These are phyloP conservation scores for Norana najaformis DNA, from an alignment of 2,888 invertebrate species.

Conservation along the genomic window DNA sequence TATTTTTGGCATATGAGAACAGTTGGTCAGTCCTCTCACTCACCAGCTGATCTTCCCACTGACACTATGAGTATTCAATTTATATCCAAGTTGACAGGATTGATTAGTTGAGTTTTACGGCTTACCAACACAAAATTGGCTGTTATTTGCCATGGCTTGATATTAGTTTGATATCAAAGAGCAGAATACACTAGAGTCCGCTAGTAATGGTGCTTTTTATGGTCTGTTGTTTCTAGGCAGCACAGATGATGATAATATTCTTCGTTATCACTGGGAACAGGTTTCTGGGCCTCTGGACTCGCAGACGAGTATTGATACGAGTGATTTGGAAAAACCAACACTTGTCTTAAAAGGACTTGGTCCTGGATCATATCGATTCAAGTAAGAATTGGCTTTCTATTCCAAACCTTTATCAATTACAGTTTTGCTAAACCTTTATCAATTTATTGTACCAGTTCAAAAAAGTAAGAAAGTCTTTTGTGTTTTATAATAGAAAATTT, in stretches of 20 bases:
- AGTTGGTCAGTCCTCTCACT: not conserved
- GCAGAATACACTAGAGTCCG: no score
- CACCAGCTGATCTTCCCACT: not conserved
- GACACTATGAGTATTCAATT: not conserved
- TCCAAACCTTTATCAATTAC: no score
- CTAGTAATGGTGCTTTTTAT: not conserved
- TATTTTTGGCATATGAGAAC: not conserved
- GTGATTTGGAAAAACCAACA: not conserved
- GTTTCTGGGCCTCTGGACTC: conserved; percentile 74
- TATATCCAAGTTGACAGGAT: not conserved
- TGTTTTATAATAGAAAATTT: no score
- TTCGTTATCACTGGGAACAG: conserved; percentile 89
- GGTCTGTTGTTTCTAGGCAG: conserved; percentile 34
- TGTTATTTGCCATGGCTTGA: no score
- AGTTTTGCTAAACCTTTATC: no score
- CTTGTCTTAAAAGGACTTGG: conserved; percentile 82
- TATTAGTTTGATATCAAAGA: no score
- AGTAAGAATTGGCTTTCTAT: conserved; percentile 52
- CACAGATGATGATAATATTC: conserved; percentile 75
- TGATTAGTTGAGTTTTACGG: no score
- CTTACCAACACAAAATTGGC: no score
- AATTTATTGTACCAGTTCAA: no score
- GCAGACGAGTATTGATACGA: conserved; percentile 37
- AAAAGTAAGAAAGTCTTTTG: no score
- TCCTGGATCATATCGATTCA: conserved; percentile 70